Percentiles rank a stretch among this genome's conserved stretches.
Evolutionary conservation across 2,113 vertebrate genomes (phyloP).

Genomic region (Pyrgilauda ruficollis): DNA sequence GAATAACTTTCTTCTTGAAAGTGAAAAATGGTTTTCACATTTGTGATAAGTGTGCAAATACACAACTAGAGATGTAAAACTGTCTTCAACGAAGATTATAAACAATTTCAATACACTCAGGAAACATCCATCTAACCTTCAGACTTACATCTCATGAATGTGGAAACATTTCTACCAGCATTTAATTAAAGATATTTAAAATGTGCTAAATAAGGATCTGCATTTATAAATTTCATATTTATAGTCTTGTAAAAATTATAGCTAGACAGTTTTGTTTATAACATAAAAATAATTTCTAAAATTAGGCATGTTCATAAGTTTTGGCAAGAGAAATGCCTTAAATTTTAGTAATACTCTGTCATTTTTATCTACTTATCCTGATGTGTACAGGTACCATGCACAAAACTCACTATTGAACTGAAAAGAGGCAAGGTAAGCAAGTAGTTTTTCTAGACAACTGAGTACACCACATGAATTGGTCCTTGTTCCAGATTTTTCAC

Average conservation of each 20-base stretch:
- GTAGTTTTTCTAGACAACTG: background rate
- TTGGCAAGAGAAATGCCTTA: background rate
- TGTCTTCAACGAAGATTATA: background rate
- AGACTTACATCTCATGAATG: background rate
- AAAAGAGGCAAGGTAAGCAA: background rate
- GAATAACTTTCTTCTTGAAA: background rate
- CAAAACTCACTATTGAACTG: background rate
- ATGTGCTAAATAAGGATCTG: background rate
- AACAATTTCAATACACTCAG: background rate
- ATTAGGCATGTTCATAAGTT: background rate
- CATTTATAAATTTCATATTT: background rate
- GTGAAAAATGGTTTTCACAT: background rate
- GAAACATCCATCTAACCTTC: background rate
- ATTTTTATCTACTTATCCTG: background rate
- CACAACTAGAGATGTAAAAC: background rate
- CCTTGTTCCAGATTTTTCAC: background rate
- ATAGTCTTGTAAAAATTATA: background rate
- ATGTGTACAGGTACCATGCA: background rate
- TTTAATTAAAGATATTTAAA: background rate
- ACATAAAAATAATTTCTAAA: background rate
- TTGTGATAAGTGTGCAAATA: background rate
- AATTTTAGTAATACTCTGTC: background rate
- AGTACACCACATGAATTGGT: background rate
- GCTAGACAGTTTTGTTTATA: background rate
- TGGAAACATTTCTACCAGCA: background rate